Evolutionary conservation across 2,888 invertebrate genomes (phyloP).

Genomic region (Odontocerum albicorne): DNA sequence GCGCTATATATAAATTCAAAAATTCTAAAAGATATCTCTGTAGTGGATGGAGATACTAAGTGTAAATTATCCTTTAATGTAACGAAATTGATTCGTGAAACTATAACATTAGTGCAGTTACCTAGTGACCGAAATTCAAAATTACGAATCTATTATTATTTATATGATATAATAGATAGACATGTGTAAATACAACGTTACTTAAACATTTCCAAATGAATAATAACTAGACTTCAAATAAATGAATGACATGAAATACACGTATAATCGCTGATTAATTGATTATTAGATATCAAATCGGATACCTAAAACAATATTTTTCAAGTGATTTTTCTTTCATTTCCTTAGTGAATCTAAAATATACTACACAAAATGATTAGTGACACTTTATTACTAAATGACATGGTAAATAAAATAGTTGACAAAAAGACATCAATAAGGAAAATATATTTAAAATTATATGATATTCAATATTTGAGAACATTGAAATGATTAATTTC

Average conservation of each 20-base stretch:
- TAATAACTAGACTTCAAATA: conserved; percentile 22
- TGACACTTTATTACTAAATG: too few relatives aligned
- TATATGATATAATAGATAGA: conserved; percentile 46
- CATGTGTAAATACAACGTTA: conserved; percentile 31
- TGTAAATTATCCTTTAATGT: conserved; percentile 23
- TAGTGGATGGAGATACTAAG: conserved; percentile 26
- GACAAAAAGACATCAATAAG: too few relatives aligned
- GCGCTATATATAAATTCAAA: conserved; percentile 72
- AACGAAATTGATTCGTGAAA: conserved; percentile 17
- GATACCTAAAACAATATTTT: not conserved
- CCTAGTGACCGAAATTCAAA: conserved; percentile 22
- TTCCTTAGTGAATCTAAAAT: too few relatives aligned
- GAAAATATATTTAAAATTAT: too few relatives aligned
- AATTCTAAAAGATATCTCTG: conserved; percentile 34
- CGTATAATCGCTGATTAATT: not conserved
- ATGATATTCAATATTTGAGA: too few relatives aligned
- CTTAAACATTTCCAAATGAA: conserved; percentile 11
- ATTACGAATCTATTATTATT: conserved; percentile 39
- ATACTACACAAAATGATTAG: too few relatives aligned
- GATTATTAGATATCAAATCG: not conserved
- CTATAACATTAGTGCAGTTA: conserved; percentile 29
- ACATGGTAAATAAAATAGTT: too few relatives aligned
- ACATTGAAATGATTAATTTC: too few relatives aligned
- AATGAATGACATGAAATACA: conserved; percentile 17
- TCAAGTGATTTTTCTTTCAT: not conserved